These are phyloP conservation scores for Decapterus maruadsi DNA, from an alignment of 2,797 vertebrate genomes.

Conservation along the genomic window DNA sequence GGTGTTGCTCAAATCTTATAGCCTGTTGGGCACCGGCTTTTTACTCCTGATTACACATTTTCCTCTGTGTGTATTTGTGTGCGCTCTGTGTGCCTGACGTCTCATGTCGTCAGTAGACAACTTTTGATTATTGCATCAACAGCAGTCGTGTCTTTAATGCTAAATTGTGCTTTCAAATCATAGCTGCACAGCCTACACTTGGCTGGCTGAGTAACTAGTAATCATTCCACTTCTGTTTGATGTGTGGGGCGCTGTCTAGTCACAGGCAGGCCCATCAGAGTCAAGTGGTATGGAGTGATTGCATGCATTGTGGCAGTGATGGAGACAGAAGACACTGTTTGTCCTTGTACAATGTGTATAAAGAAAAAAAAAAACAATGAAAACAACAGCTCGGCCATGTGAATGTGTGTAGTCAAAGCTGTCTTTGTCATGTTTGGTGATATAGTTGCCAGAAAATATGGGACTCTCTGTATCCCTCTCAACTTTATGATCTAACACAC, in stretches of 20 bases:
- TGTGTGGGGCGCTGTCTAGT: slow-evolving; percentile 75
- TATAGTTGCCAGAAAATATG: slow-evolving; percentile 37
- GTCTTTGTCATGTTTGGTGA: slow-evolving; percentile 41
- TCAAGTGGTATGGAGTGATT: slow-evolving; percentile 82
- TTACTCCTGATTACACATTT: neutral
- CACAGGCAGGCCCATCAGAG: slow-evolving; percentile 79
- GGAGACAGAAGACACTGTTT: slow-evolving; percentile 73
- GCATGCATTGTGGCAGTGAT: slow-evolving; percentile 77
- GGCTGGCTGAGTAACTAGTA: slow-evolving; percentile 77
- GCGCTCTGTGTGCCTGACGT: slow-evolving; percentile 34
- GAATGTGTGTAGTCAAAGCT: slow-evolving; percentile 31
- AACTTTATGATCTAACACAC: neutral
- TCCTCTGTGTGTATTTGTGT: slow-evolving; percentile 6
- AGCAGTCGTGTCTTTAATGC: slow-evolving; percentile 69
- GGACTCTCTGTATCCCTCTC: slow-evolving; percentile 16
- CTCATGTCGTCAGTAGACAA: slow-evolving; percentile 59
- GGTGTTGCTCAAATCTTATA: neutral
- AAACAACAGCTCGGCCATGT: slow-evolving; percentile 25
- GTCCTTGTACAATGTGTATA: slow-evolving; percentile 62
- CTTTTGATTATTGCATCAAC: slow-evolving; percentile 78
- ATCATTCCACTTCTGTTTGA: slow-evolving; percentile 80
- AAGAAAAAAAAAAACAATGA: slow-evolving; percentile 55
- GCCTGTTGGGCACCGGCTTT: neutral
- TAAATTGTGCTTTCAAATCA: slow-evolving; percentile 74
- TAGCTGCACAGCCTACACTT: slow-evolving; percentile 74